Base-by-base conservation (phyloP, 1,140 invertebrate genomes). In the Drosophila erecta region DNA sequence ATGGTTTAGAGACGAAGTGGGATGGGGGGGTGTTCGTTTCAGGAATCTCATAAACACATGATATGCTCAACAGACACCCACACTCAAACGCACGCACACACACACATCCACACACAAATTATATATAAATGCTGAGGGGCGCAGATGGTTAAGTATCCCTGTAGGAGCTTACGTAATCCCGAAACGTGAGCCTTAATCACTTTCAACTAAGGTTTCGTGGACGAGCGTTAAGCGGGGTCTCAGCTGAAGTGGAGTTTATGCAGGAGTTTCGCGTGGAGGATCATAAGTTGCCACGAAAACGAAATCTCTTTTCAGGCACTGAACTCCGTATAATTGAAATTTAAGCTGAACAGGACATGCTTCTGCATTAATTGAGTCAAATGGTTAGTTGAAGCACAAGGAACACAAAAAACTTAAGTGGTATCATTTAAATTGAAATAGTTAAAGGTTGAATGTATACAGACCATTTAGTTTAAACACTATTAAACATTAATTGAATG, bases 151-250 rank as follows among this genome's bases (percentile, higher is more conserved):
- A 87, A 87, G 81, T 87, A 87, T 87, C 83, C 83, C 83, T 54
- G 70, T 76, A 87, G 83, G 83, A 87, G 83, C 84, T 87, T 89
- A 87, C 83, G 84, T 87, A 87, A 87, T 65, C 81, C 69, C 60
- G 76, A 61, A 76, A 64, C 74, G 73, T 76, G 62, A 77, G 73
- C 73, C 65, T 61, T 76, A 76, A 76, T 76, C 62, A 76, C 73
- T 67, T 76, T 76, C 75, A 38, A 15, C 53, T 53, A 38, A 40
- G 37, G 49, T 60, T 64, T 46, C 1, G 14, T 24, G 33, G 5
- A 17, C 10, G 30, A 35, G 37, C 3, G 20, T 1, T 5, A 17
- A 24, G n/a, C 11, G 62, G 47, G 24, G 17, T 35, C 14, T 12
- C 4, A 38, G 6, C 67, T 71, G 10, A 70, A 71, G 67, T 70